Evolutionary conservation across 2,888 invertebrate genomes (phyloP), one percentile per base, ranked within the genome.

Genomic region (Drosophila atripex): DNA sequence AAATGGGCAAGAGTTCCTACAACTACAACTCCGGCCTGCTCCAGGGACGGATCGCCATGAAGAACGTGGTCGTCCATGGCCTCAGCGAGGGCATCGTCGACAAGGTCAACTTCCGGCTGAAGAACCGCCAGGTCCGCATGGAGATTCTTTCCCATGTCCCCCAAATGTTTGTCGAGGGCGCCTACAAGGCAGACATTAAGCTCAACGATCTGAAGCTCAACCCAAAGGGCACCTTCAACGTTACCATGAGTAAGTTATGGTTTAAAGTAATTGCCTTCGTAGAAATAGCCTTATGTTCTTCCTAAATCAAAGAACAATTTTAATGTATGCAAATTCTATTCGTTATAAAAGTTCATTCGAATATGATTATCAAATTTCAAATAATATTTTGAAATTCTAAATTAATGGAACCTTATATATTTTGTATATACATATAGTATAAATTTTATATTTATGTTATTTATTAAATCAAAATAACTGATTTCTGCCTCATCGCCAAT

Each of bases 161-260:
- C 0, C 92, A 92, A 74, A 84, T 94, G 9, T 87, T 91, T 41
- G 90, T 94, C 2, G 93, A 92, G 51, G 94, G 95, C 3, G 90
- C 92, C 28, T 95, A 94, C 88, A 93, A 93, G 76, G 94, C 93
- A 0, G 93, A 94, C 66, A 94, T 95, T 12, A 91, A 92, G 38
- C 91, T 95, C 59, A 94, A 94, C 71, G 91, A 93, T 9, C 91
- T 95, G 72, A 93, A 93, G 75, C 87, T 95, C 68, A 93, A 93
- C 63, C 94, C 95, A 28, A 92, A 92, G 71, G 94, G 94, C 35
- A 90, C 90, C 32, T 94, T 93, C 82, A 93, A 93, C 80, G 90
- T 93, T 2, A 93, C 93, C 41, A 93, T 94, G 93, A 92, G 95
- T 95, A 90, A 92, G 93, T 91, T n/a, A 35, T 35, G n/a, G 6